Evolutionary conservation across 2,113 vertebrate species (phyloP).

Genomic region (Protobothrops flavoviridis): DNA sequence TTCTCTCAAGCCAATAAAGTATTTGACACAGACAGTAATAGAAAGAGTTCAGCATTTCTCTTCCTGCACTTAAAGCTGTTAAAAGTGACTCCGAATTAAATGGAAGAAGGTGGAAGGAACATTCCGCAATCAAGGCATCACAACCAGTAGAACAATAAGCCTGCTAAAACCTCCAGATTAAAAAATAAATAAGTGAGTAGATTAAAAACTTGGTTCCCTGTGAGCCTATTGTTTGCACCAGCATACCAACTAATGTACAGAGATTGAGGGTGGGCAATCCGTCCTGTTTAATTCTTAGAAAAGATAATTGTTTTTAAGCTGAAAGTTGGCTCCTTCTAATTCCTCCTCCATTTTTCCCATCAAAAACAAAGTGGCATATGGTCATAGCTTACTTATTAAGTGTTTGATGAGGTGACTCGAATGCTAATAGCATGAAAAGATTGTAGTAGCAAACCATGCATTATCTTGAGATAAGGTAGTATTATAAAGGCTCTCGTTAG

Average conservation of each 20-base stretch:
- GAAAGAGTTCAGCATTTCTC: background rate
- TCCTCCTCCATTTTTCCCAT: background rate
- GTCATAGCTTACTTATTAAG: constrained; percentile 10
- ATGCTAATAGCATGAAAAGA: constrained; percentile 49
- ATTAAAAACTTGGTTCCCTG: background rate
- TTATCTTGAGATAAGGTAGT: constrained; percentile 39
- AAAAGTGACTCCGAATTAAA: background rate
- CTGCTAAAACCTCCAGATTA: background rate
- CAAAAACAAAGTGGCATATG: constrained; percentile 25
- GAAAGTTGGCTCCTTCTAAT: background rate
- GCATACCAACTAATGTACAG: background rate
- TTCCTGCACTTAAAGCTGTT: background rate
- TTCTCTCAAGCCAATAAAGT: background rate
- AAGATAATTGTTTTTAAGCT: background rate
- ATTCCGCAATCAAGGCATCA: background rate
- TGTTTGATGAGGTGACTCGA: constrained; percentile 43
- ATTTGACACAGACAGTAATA: background rate
- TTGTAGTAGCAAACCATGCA: constrained; percentile 36
- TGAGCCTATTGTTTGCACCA: background rate
- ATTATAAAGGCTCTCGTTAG: constrained; percentile 31
- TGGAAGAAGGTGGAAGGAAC: background rate
- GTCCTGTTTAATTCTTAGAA: background rate
- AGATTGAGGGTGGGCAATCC: background rate
- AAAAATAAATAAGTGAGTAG: background rate
- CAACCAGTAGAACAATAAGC: background rate